Percentiles rank a stretch among this genome's conserved stretches.
phyloP scores from a whole-genome alignment of 2,797 vertebrate species.

The Delichon dasypus region DNA sequence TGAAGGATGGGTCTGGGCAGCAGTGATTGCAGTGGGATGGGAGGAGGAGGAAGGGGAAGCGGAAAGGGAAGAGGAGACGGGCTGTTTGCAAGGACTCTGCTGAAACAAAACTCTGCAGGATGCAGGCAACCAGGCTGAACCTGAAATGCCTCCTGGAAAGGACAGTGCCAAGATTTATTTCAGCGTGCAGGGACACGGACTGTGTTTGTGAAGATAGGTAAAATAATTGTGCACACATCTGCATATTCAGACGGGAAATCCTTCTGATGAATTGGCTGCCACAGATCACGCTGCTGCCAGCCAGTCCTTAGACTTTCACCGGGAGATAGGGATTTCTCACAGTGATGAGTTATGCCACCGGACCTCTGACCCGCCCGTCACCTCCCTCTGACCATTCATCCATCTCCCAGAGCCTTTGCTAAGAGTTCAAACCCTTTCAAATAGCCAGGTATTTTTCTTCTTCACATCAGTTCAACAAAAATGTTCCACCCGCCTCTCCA shows the following conservation, averaged over 20 bases:
- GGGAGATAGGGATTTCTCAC: not conserved
- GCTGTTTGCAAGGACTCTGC: conserved; percentile 32
- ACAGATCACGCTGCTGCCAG: not conserved
- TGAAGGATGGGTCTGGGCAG: conserved; percentile 61
- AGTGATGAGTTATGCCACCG: not conserved
- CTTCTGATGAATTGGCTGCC: conserved; percentile 31
- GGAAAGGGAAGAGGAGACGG: conserved; percentile 3
- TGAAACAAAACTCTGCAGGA: not conserved
- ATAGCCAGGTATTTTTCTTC: conserved; percentile 27
- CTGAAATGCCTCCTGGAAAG: not conserved
- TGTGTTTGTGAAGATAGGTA: not conserved
- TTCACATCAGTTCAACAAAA: not conserved
- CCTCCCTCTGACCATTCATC: conserved; percentile 37
- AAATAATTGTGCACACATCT: conserved; percentile 46
- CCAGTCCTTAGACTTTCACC: conserved; percentile 5
- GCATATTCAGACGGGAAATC: conserved; percentile 61
- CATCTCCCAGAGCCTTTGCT: conserved; percentile 17
- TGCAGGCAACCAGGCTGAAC: conserved; percentile 33
- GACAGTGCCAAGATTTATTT: conserved; percentile 58
- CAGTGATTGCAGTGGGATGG: conserved; percentile 44
- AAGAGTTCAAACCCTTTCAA: conserved; percentile 45
- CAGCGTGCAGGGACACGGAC: not conserved
- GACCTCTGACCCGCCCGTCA: conserved; percentile 19
- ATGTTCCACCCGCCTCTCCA: not conserved
- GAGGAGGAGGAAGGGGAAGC: conserved; percentile 54